phyloP scores from a whole-genome alignment of 2,113 vertebrate species.

The mouse (Mus musculus) region DNA sequence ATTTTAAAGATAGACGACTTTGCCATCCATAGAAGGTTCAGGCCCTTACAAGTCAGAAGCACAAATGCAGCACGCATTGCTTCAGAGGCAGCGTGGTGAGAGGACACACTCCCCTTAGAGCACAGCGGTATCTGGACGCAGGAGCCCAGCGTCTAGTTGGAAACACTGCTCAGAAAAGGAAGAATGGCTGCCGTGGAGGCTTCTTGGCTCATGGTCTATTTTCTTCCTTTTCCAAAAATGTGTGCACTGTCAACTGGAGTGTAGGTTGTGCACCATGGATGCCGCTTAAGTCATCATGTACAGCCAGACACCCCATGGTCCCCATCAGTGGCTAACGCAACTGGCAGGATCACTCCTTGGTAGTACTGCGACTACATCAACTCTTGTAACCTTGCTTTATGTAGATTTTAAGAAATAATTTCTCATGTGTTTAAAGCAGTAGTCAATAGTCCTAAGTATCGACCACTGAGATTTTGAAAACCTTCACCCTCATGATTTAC shows the following conservation, averaged over 20 bases:
- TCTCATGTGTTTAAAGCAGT: slow-evolving; percentile 42
- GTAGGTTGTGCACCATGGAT: background rate
- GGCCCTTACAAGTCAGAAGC: slow-evolving; percentile 51
- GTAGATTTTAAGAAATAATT: slow-evolving; percentile 42
- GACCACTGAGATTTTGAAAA: background rate
- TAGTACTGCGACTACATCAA: background rate
- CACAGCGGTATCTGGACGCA: slow-evolving; percentile 34
- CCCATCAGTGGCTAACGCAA: background rate
- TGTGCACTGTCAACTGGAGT: slow-evolving; percentile 67
- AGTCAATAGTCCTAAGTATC: slow-evolving; percentile 46
- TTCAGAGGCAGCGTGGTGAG: background rate
- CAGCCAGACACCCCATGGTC: background rate
- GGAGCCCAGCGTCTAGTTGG: background rate
- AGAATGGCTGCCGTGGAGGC: slow-evolving; percentile 6
- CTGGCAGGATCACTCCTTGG: background rate
- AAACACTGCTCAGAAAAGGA: slow-evolving; percentile 3
- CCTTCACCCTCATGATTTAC: slow-evolving; percentile 35
- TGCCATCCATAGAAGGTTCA: slow-evolving; percentile 26
- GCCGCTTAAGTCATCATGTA: background rate
- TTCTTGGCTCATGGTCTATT: slow-evolving; percentile 18
- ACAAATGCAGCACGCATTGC: slow-evolving; percentile 35
- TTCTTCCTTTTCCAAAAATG: slow-evolving; percentile 52
- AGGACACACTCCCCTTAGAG: background rate
- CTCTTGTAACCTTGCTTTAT: slow-evolving; percentile 14
- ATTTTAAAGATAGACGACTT: slow-evolving; percentile 35